Base-by-base conservation (phyloP, 2,113 vertebrate species). In the Scomber colias region DNA sequence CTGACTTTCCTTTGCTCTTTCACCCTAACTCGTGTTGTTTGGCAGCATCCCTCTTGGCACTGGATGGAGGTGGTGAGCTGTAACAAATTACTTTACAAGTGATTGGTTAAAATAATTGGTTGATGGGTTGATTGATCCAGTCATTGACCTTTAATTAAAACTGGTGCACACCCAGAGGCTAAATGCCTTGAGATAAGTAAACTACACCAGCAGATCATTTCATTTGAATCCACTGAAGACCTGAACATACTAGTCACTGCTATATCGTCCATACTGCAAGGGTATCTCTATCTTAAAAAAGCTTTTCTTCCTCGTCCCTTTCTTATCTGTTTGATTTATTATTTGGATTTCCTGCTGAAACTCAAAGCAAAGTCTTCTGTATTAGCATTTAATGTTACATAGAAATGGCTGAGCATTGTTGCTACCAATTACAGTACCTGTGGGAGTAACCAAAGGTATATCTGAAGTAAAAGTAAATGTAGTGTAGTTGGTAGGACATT, bases 81-180 rank as follows among this genome's bases (percentile, higher is more conserved):
- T 44, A 83, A 79, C 79, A 73, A 91, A 89, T 80, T 56, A 81
- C 82, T 88, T 88, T 72, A 83, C 71, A 78, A 89, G 48, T 27
- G 31, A 81, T 84, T 81, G 79, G 83, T 77, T 84, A 24, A 75
- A 70, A 69, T 71, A 61, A 83, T 72, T 67, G 65, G 81, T 79
- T 72, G 81, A 77, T 74, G 71, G 76, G 65, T 56, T 77, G 78
- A 87, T 74, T 88, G 88, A 92, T 79, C 60, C 56, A 59, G 0
- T 89, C 63, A 71, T 51, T 86, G 77, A 55, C 62, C 66, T 84
- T 53, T 68, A 78, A 85, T 83, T 70, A 71, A 78, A 87, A 62
- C 7, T 6, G 11, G 51, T 67, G 74, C 21, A 63, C 46, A 51
- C 27, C 50, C 61, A 4, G 15, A 17, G 65, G 49, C 71, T 24